Base-by-base conservation (phyloP, 2,888 invertebrate species). In the Chrysodeixis includens region DNA sequence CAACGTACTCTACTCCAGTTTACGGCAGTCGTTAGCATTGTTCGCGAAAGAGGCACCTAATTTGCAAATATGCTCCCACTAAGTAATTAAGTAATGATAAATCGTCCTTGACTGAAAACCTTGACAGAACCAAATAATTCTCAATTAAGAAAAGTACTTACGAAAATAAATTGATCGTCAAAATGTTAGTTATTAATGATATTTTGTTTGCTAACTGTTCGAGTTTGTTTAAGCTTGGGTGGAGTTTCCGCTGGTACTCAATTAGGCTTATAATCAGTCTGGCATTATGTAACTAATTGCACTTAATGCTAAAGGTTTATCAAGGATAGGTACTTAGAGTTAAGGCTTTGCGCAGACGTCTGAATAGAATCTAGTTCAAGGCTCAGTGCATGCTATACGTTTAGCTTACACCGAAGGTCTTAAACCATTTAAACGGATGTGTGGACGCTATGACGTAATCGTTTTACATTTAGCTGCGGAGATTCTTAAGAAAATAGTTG, bases 161-260 rank as follows among this genome's bases (percentile, higher is more conserved):
- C 58, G 16, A 35, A 56, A 71, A 67, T 69, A 69, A 76, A 76
- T 68, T 68, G 55, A 64, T 68, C 62, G 69, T 76, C 66, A 68
- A 58, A 62, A 52, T 32, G 26, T 67, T 65, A 69, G 20, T 60
- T 66, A 72, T 76, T 64, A 72, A 79, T 68, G 62, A 66, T 54
- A 51, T 57, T 76, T 61, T 58, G 68, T 66, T 60, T 49, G 35
- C 44, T 12, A 62, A 30, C 56, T 59, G 44, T 35, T 30, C 20
- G 26, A 53, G 53, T 35, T 61, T 53, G 53, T 49, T 49, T 18
- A 49, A 49, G 9, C 20, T 9, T 20, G 46, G 46, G 46, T 20
- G 46, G 46, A 32, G 14, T 22, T 22, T 30, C 4, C 30, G 46
- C 16, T 18, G 46, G 20, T 8, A 49, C 10, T 20, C 18, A 49